Evolutionary conservation across 2,888 invertebrate genomes (phyloP).

Genomic region (Luffia ferchaultella): DNA sequence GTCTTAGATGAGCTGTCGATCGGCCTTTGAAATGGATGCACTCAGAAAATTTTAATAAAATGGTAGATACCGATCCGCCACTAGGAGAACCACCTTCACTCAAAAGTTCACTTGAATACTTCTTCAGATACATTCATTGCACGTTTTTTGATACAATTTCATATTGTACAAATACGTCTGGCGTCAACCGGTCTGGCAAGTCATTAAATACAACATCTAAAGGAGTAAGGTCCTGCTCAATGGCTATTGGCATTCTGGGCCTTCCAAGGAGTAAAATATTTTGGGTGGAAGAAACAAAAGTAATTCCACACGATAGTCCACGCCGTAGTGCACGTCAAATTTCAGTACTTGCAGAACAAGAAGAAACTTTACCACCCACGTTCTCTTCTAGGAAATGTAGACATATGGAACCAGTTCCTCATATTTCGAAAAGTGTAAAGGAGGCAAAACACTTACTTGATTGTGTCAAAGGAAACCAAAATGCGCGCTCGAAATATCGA

Average conservation of each 20-base stretch:
- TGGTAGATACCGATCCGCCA: not conserved
- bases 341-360: not conserved
- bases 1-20: not conserved
- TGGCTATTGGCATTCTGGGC: conserved; percentile 6
- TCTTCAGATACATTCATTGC: not conserved
- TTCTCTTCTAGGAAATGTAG: not conserved
- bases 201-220: conserved; percentile 5
- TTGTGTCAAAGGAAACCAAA: conserved; percentile 4
- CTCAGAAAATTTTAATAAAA: not conserved
- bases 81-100: not conserved
- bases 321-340: not conserved
- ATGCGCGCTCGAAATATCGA: conserved; percentile 8
- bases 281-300: conserved; percentile 5
- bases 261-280: conserved; percentile 7
- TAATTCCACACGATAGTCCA: not conserved
- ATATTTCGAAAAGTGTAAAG: conserved; percentile 5
- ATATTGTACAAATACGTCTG: not conserved
- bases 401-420: conserved; percentile 4
- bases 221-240: conserved; percentile 4
- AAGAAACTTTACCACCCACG: not conserved
- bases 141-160: not conserved
- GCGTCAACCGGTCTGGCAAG: conserved; percentile 1
- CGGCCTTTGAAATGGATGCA: not conserved
- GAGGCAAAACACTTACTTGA: conserved; percentile 5
- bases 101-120: not conserved